phyloP scores from a whole-genome alignment of 2,797 vertebrate species.

The Cottoperca gobio region DNA sequence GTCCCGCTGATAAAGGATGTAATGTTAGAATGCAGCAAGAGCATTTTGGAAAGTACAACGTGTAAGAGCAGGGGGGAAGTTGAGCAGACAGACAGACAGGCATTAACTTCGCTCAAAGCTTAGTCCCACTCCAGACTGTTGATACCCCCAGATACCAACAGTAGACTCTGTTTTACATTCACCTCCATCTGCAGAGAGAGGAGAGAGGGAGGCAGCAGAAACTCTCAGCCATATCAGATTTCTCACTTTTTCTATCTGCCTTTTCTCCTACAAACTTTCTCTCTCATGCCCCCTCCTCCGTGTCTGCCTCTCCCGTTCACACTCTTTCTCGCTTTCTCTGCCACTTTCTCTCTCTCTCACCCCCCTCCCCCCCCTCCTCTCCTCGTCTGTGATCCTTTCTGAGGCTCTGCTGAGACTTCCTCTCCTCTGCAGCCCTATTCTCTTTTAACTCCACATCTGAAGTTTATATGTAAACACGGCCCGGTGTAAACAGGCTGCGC shows the following conservation, averaged over 20 bases:
- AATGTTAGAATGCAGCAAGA: constrained; percentile 76
- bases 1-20: constrained; percentile 71
- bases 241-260: constrained; percentile 79
- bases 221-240: constrained; percentile 84
- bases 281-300: constrained; percentile 70
- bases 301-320: constrained; percentile 68
- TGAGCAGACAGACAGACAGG: constrained; percentile 79
- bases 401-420: constrained; percentile 81
- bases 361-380: constrained; percentile 45
- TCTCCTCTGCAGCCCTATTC: constrained; percentile 79
- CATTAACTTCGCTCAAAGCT: constrained; percentile 80
- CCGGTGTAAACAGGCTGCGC: constrained; percentile 72
- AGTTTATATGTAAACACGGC: constrained; percentile 81
- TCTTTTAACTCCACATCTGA: constrained; percentile 83
- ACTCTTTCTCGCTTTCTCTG: constrained; percentile 67
- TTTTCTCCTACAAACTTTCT: constrained; percentile 77
- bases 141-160: constrained; percentile 85
- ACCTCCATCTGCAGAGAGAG: constrained; percentile 83
- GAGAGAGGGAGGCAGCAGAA: constrained; percentile 67
- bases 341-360: constrained; percentile 48
- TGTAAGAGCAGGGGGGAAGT: constrained; percentile 71
- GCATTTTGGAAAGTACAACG: constrained; percentile 75
- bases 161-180: constrained; percentile 86
- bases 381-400: constrained; percentile 76
- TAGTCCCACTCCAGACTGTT: constrained; percentile 82